phyloP scores from a whole-genome alignment of 2,797 vertebrate genomes.

The Poecilia velifera region DNA sequence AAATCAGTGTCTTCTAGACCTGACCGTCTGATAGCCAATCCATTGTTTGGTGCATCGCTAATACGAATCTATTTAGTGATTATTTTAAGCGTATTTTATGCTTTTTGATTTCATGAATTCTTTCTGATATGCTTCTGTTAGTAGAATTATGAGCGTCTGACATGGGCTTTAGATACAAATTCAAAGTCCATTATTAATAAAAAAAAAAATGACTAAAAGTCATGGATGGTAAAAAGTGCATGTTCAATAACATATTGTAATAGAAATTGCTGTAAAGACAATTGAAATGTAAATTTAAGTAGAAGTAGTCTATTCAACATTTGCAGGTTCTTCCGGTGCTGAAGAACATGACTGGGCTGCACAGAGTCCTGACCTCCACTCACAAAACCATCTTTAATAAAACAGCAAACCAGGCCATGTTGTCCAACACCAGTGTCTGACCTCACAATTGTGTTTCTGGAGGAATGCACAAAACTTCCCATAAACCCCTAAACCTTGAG shows the following conservation, averaged over 20 bases:
- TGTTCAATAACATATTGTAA: conserved; percentile 19
- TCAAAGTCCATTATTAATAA: conserved; percentile 28
- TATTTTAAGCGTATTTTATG: not conserved
- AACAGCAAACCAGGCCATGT: not conserved
- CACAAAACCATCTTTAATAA: not conserved
- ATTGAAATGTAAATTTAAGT: conserved; percentile 13
- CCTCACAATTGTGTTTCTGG: not conserved
- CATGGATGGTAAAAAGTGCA: conserved; percentile 27
- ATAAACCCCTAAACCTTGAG: not conserved
- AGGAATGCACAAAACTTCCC: not conserved
- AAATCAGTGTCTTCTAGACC: not conserved
- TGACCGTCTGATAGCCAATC: not conserved
- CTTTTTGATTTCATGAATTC: not conserved
- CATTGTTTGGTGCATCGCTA: not conserved
- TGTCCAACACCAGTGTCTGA: not conserved
- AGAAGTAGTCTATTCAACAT: conserved; percentile 11
- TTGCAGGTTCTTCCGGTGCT: not conserved
- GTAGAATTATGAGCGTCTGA: conserved; percentile 3
- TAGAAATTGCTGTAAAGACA: conserved; percentile 5
- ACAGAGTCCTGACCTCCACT: not conserved
- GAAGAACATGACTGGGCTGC: not conserved
- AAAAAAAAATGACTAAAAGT: conserved; percentile 14
- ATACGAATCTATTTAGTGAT: not conserved
- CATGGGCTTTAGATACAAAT: conserved; percentile 33
- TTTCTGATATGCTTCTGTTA: conserved; percentile 4